Evolutionary conservation across 2,888 invertebrate species (phyloP), one percentile per base, ranked within the genome.

Genomic region (Drosophila colorata): DNA sequence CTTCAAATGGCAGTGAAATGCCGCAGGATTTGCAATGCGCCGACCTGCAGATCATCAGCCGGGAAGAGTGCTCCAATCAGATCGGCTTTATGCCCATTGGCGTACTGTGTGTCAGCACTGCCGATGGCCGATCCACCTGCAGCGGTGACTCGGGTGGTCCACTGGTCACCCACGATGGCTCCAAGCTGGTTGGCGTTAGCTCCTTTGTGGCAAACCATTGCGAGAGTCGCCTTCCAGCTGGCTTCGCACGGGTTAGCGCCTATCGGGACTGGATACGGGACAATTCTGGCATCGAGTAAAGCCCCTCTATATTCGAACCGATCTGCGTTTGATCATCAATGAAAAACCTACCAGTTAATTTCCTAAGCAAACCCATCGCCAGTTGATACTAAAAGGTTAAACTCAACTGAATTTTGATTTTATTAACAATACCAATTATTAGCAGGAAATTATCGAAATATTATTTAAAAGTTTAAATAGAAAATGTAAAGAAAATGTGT

Each of bases 61-160:
- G 1, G 82, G 35, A 80, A 86, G 23, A 91, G 90, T 85, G 88
- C 78, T 89, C 90, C 5, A 0, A 41, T 2, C 14, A 37, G 7
- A 37, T 37, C 4, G 14, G 37, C 9, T 0, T 4, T 1, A 59
- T 7, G 6, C 55, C 61, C 13, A 65, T 66, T 5, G 41, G 58
- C 5, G 52, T 55, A 25, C n/a, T 86, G 16, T 88, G 87, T 14
- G 71, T 76, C n/a, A 33, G 35, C 4, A 66, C 69, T 16, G 37
- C 59, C 13, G 49, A 67, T 1, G 80, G 84, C 23, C 81, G 56
- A 28, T 70, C 74, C 6, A 77, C 81, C 13, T 83, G 83, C 58
- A 25, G 44, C 6, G 85, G 83, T 8, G 83, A 83, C 35, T 87
- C 88, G 2, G 88, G 87, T 7, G 88, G 87, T 4, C 87, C 87